Evolutionary conservation across 2,888 invertebrate genomes (phyloP).

Genomic region (Yponomeuta sedellus): DNA sequence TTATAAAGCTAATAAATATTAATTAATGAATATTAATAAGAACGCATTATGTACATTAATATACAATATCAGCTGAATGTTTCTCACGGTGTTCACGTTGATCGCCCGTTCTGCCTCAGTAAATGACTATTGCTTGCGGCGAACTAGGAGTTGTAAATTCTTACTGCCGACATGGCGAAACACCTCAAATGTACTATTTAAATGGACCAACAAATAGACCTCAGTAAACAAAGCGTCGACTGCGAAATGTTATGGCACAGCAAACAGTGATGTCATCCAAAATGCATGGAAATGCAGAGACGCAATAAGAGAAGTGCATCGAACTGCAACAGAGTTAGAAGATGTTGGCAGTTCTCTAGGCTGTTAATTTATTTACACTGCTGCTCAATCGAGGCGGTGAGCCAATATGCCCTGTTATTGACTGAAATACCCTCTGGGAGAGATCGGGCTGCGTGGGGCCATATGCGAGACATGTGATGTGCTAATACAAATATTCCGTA

Average conservation of each 20-base stretch:
- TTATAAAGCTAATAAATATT: no score
- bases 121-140: slow-evolving; percentile 18
- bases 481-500: slow-evolving; percentile 34
- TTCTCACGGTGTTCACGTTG: no score
- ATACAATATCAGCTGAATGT: no score
- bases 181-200: not conserved
- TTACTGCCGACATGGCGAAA: slow-evolving; percentile 1
- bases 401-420: slow-evolving; percentile 14
- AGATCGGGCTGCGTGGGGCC: slow-evolving; percentile 9
- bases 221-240: not conserved
- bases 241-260: slow-evolving; percentile 4
- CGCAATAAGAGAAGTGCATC: slow-evolving; percentile 3
- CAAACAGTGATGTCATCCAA: slow-evolving; percentile 4
- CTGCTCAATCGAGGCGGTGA: slow-evolving; percentile 1
- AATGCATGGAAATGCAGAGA: slow-evolving; percentile 3
- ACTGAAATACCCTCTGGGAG: slow-evolving; percentile 3
- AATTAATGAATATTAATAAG: no score
- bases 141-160: slow-evolving; percentile 8
- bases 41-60: no score
- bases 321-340: slow-evolving; percentile 8
- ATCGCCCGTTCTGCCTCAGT: slow-evolving; percentile 28
- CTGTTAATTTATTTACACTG: slow-evolving; percentile 9
- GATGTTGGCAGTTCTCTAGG: slow-evolving; percentile 2
- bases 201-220: not conserved
- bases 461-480: slow-evolving; percentile 9